Conservation (phyloP, 2,888 invertebrate genomes). For the Andricus curvator region DNA sequence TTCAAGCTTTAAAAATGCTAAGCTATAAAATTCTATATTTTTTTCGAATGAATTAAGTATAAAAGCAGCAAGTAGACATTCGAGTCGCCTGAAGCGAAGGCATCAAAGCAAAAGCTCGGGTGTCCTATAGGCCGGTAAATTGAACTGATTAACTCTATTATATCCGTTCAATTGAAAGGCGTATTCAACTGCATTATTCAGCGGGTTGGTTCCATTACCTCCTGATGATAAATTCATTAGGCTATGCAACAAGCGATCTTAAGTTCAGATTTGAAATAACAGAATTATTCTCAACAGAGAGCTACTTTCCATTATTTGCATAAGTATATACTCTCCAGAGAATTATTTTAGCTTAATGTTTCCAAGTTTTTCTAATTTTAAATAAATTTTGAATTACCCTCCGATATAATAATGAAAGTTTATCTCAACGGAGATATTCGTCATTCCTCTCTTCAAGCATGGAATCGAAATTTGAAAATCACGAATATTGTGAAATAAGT, state of each 20-base stretch:
- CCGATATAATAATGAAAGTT: no score
- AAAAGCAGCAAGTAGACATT: not conserved
- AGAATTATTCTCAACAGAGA: not conserved
- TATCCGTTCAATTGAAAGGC: constrained; percentile 16
- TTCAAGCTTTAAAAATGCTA: not conserved
- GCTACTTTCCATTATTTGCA: not conserved
- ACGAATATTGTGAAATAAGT: not conserved
- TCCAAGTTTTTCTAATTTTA: no score
- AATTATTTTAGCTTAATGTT: not conserved
- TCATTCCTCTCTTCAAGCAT: not conserved
- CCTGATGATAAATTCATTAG: constrained; percentile 28
- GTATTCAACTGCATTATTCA: constrained; percentile 35
- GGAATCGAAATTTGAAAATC: not conserved
- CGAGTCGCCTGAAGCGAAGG: not conserved
- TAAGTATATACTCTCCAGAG: not conserved
- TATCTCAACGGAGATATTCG: not conserved
- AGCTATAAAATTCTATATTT: not conserved
- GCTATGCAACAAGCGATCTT: constrained; percentile 25
- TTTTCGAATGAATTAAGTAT: not conserved
- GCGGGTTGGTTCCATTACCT: constrained; percentile 13
- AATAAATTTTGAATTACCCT: no score
- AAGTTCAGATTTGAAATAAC: constrained; percentile 11
- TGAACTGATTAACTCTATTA: constrained; percentile 33
- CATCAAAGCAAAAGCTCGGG: not conserved
- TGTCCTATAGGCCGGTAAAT: not conserved